Conservation (phyloP, 1,140 invertebrate species). For the Sycophila sp. region DNA sequence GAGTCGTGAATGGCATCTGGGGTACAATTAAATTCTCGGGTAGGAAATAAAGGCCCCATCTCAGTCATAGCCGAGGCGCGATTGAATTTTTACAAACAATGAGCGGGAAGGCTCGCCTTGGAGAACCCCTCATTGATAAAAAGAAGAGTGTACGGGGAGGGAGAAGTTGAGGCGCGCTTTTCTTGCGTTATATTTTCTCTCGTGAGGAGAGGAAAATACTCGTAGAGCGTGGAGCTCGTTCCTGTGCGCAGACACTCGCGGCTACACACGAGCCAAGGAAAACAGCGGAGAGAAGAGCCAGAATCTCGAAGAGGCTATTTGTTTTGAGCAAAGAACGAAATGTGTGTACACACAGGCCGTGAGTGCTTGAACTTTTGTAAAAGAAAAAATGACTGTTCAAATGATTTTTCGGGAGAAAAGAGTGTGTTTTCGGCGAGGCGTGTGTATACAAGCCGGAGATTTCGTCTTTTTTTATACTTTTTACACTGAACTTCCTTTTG, state of each 20-base stretch:
- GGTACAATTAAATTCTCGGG: not conserved
- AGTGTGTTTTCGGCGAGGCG: not conserved
- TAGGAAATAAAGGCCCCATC: not conserved
- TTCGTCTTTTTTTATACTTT: no score
- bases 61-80: not conserved
- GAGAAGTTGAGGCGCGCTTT: no score
- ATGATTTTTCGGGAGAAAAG: slow-evolving; percentile 19
- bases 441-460: no score
- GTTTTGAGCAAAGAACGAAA: slow-evolving; percentile 2
- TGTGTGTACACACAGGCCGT: not conserved
- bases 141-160: not conserved
- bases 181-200: not conserved
- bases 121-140: not conserved
- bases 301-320: slow-evolving; percentile 12
- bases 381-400: not conserved
- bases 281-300: not conserved
- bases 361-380: not conserved
- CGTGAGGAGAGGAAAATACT: not conserved
- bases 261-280: not conserved
- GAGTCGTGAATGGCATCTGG: no score
- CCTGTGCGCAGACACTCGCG: not conserved
- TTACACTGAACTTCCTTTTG: not conserved
- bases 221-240: no score
- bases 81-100: slow-evolving; percentile 30
- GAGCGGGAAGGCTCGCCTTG: not conserved